phyloP scores from a whole-genome alignment of 2,797 vertebrate species.

The Cuculus canorus region DNA sequence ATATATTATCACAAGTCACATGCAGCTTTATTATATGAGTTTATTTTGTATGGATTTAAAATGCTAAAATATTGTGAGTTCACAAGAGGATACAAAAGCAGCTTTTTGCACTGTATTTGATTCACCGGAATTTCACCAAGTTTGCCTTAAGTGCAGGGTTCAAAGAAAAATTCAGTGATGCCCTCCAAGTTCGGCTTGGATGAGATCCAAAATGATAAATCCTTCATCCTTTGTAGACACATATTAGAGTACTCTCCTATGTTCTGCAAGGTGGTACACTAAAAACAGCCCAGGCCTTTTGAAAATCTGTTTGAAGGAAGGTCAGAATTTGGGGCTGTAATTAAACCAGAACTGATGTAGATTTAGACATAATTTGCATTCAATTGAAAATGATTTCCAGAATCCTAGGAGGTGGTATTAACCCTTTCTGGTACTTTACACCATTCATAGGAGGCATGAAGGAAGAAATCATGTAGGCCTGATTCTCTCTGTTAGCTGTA shows the following conservation, averaged over 20 bases:
- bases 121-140: slow-evolving; percentile 6
- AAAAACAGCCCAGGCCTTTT: background rate
- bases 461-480: background rate
- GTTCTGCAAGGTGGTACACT: background rate
- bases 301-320: slow-evolving; percentile 6
- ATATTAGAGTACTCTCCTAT: background rate
- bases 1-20: accelerated
- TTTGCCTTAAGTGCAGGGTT: background rate
- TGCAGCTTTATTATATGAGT: background rate
- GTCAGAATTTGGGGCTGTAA: background rate
- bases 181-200: slow-evolving; percentile 5
- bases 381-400: background rate
- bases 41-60: background rate
- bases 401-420: background rate
- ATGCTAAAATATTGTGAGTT: background rate
- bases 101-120: background rate
- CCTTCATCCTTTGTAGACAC: background rate
- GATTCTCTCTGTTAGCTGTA: background rate
- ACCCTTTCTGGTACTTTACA: background rate
- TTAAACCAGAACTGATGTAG: background rate
- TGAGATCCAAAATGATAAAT: background rate
- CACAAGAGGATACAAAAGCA: slow-evolving; percentile 38
- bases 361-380: background rate
- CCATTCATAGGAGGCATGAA: background rate
- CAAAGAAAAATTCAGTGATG: slow-evolving; percentile 16